Base-by-base conservation (phyloP, 2,888 invertebrate genomes). In the Drosophila hamatofila region DNA sequence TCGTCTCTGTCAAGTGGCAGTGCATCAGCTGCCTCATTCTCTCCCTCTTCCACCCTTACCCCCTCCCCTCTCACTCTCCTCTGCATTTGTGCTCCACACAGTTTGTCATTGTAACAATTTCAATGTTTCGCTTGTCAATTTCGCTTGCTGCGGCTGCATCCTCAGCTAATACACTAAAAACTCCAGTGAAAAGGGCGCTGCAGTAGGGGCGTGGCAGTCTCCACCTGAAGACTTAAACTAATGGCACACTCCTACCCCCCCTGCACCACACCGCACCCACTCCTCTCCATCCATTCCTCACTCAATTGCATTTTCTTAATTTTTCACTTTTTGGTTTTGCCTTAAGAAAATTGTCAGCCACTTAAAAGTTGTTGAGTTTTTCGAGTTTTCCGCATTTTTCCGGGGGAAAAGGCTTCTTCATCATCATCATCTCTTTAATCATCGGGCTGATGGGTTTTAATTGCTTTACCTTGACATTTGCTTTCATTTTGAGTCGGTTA, bases 91-190 rank as follows among this genome's bases (percentile, higher is more conserved):
- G 48, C 23, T 51, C 56, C 46, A 49, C 66, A 51, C 83, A 86
- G 89, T 85, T 90, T 86, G 83, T 90, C 90, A 90, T 88, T 85
- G 84, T 83, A 75, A 83, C 84, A 85, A 86, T 84, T 86, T 90
- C 85, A 86, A 86, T 86, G 85, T 86, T 86, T 81, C 87, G 90
- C 85, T 88, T 85, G 85, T 86, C 85, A 86, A 86, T 86, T 86
- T 88, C 74, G 71, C 71, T 80, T 80, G 72, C 58, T 62, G 61
- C 44, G 35, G 73, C 57, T 44, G n/a, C 58, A 54, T 42, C 44
- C 52, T 39, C 51, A 51, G 46, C 61, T 57, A 57, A 61, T 54
- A 41, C 70, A 42, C 52, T 25, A 42, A 33, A 37, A 49, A 42
- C 44, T 68, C 12, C 1, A 14, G 30, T 1, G 30, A 3, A 27